Conservation (phyloP, 2,888 invertebrate genomes). For the Selenia dentaria region DNA sequence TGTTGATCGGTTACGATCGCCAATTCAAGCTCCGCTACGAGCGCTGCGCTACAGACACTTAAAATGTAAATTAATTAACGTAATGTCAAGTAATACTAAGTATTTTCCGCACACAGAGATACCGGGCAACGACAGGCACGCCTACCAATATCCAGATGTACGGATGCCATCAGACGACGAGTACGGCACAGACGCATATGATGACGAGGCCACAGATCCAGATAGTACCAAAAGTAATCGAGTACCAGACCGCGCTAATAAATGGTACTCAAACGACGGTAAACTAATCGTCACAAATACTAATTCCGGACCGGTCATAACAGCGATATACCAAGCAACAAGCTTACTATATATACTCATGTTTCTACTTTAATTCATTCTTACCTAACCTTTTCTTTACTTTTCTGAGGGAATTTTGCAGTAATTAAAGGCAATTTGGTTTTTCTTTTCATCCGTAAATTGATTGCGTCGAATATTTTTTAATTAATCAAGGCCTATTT, state of each 20-base stretch:
- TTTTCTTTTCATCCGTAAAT: conserved; percentile 23
- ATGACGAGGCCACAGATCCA: conserved; percentile 60
- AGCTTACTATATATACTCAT: conserved; percentile 30
- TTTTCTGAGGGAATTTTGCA: conserved; percentile 13
- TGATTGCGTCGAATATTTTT: conserved; percentile 29
- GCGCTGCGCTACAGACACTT: too few species aligned
- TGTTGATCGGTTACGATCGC: too few species aligned
- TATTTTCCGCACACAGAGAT: conserved; percentile 60
- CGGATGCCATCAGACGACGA: conserved; percentile 70
- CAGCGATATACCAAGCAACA: conserved; percentile 28
- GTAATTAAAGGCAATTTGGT: conserved; percentile 21
- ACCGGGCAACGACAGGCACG: conserved; percentile 76
- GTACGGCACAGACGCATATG: conserved; percentile 70
- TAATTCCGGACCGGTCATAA: conserved; percentile 42
- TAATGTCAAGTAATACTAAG: too few species aligned
- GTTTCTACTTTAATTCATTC: conserved; percentile 33
- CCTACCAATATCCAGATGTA: conserved; percentile 72
- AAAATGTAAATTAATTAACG: too few species aligned
- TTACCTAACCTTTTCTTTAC: conserved; percentile 25
- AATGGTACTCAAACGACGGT: conserved; percentile 79
- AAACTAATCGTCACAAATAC: conserved; percentile 56
- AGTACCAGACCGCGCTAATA: conserved; percentile 77
- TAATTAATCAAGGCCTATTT: conserved; percentile 37
- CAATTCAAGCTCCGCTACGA: too few species aligned
- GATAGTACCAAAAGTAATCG: conserved; percentile 70